phyloP scores from a whole-genome alignment of 2,797 vertebrate species.

The Erithacus rubecula region DNA sequence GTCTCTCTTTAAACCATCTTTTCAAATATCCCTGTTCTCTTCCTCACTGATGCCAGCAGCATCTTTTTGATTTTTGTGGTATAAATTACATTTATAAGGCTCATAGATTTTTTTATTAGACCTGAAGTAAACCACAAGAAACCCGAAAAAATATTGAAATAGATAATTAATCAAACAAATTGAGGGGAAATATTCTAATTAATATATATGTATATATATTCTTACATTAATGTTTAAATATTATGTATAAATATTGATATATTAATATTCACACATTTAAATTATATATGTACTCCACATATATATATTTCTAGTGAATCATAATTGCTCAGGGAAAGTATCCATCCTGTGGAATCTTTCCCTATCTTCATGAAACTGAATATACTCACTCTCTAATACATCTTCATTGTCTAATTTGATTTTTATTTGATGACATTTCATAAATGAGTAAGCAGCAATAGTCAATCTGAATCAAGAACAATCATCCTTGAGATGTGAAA shows the following conservation, averaged over 20 bases:
- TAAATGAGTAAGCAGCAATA: not conserved
- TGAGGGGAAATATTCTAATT: not conserved
- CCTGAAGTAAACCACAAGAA: not conserved
- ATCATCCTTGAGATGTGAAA: not conserved
- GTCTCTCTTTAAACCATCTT: not conserved
- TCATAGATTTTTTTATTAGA: not conserved
- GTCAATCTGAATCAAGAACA: not conserved
- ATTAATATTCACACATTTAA: not conserved
- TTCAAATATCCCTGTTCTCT: not conserved
- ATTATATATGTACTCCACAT: not conserved
- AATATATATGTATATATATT: not conserved
- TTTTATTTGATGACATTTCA: not conserved
- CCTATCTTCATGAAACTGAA: not conserved
- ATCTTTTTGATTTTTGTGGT: not conserved
- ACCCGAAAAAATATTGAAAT: not conserved
- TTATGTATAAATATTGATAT: not conserved
- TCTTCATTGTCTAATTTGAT: not conserved
- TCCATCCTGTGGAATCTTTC: not conserved
- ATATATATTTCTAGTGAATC: not conserved
- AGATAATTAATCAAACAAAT: not conserved
- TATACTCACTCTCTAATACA: not conserved
- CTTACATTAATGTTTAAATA: not conserved
- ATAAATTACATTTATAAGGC: not conserved
- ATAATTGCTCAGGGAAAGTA: not conserved
- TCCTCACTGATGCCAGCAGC: not conserved